phyloP scores from a whole-genome alignment of 2,797 vertebrate species.

The Sebastes elongatus region DNA sequence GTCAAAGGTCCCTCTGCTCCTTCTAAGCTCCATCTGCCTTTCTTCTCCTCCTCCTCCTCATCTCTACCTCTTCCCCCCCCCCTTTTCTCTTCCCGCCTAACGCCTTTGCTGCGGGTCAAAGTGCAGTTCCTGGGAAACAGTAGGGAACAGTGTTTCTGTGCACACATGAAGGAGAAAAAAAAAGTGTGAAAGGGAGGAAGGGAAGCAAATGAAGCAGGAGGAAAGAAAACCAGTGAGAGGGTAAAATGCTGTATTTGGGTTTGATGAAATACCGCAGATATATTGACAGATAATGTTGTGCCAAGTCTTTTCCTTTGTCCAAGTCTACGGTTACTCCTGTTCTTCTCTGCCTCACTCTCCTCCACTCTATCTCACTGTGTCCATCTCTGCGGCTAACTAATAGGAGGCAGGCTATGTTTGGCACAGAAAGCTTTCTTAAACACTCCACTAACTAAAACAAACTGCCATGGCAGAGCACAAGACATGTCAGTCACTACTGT shows the following conservation, averaged over 20 bases:
- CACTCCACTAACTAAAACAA: constrained; percentile 12
- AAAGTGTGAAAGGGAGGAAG: not conserved
- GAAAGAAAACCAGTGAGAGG: not conserved
- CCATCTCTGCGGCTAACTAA: constrained; percentile 25
- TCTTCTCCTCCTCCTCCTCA: constrained; percentile 1
- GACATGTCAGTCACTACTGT: not conserved
- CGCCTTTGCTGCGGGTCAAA: constrained; percentile 24
- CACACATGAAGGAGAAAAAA: not conserved
- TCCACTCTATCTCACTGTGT: not conserved
- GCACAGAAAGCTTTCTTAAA: constrained; percentile 6
- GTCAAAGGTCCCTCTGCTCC: constrained; percentile 45
- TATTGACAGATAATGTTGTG: constrained; percentile 4
- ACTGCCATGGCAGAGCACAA: not conserved
- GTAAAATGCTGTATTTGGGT: constrained; percentile 3
- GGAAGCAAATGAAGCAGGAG: not conserved
- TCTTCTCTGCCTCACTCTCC: constrained; percentile 1
- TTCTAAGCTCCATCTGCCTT: constrained; percentile 35
- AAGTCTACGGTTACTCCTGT: not conserved
- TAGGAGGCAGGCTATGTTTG: constrained; percentile 27
- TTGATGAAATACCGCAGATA: constrained; percentile 13
- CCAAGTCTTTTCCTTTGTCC: constrained; percentile 7
- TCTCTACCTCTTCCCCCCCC: not conserved
- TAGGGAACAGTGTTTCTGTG: not conserved
- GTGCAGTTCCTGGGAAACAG: constrained; percentile 21
- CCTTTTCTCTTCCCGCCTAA: constrained; percentile 13